Evolutionary conservation across 2,113 vertebrate genomes (phyloP).

Genomic region (Carassius carassius): DNA sequence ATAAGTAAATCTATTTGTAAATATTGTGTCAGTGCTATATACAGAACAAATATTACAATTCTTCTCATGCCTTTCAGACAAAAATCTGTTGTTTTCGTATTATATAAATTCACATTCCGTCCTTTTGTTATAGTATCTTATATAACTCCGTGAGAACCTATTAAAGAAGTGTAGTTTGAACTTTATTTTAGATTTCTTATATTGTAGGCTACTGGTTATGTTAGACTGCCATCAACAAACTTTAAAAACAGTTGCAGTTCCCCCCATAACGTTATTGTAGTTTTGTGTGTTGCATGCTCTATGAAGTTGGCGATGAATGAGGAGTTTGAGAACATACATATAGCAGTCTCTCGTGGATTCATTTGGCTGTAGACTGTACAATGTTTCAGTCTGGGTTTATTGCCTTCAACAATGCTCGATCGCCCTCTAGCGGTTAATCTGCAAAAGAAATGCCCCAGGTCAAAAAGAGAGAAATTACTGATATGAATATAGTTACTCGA

Average conservation of each 20-base stretch:
- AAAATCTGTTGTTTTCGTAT: not conserved
- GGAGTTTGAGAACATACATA: not conserved
- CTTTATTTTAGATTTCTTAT: not conserved
- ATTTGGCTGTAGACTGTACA: not conserved
- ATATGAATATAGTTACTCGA: not conserved
- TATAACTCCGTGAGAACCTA: not conserved
- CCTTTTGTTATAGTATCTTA: not conserved
- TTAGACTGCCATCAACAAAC: not conserved
- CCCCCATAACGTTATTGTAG: not conserved
- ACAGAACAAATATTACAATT: not conserved
- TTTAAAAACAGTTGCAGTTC: not conserved
- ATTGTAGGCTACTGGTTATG: not conserved
- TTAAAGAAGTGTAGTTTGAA: not conserved
- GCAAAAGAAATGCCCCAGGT: not conserved
- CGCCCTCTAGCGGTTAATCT: constrained; percentile 61
- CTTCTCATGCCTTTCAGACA: not conserved
- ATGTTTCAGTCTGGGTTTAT: not conserved
- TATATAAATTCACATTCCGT: not conserved
- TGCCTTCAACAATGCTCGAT: constrained; percentile 38
- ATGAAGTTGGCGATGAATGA: not conserved
- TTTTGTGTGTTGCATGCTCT: not conserved
- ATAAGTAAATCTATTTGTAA: not conserved
- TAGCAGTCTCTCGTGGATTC: not conserved
- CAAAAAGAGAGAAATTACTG: not conserved
- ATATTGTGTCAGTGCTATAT: not conserved